Evolutionary conservation across 1,140 invertebrate genomes (phyloP), one percentile per base, ranked within the genome.

Genomic region (Varroa destructor): DNA sequence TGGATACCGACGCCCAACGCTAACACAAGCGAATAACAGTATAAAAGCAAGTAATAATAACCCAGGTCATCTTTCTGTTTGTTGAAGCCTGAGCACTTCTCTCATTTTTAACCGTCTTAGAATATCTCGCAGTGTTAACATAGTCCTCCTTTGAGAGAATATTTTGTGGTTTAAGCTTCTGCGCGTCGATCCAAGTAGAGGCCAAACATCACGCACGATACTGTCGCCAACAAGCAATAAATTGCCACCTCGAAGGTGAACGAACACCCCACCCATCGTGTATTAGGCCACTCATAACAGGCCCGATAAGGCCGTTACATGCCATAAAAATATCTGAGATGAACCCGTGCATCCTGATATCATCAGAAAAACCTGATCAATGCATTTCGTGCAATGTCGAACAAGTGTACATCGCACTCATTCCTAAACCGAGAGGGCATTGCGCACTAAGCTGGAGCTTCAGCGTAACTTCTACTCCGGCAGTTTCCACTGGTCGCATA

Each of bases 401-500:
- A 40, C 61, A 67, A 12, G 40, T 37, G 61, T 67, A 67, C 61
- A 67, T 67, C 2, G 61, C 61, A 8, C 61, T 67, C 61, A 67
- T 67, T 2, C 61, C 61, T 4, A 67, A 40, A 10, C 61, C 61
- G 36, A 67, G 40, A 40, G 40, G 46, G 36, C 14, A 67, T 8
- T 67, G 61, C 12, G 61, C 61, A 8, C 61, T 37, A 12, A 67
- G 14, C 37, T 67, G 61, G 12, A 67, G 37, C 40, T 12, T 12
- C 1, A 67, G 37, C 14, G 61, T 67, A 3, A 67, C 40, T 2
- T 12, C 8, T 14, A 67, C 61, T 1, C 61, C 61, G 40, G 46
- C 10, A 12, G 40, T 67, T 8, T 67, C n/a, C n/a, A 67, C 61
- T 12, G 61, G 61, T 5, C 61, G 61, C 61, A 67, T 67, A 12